A percentile compares a stretch with the other conserved stretches of the same genome.
Conservation (phyloP, 2,888 invertebrate genomes). For the Machimus atricapillus region DNA sequence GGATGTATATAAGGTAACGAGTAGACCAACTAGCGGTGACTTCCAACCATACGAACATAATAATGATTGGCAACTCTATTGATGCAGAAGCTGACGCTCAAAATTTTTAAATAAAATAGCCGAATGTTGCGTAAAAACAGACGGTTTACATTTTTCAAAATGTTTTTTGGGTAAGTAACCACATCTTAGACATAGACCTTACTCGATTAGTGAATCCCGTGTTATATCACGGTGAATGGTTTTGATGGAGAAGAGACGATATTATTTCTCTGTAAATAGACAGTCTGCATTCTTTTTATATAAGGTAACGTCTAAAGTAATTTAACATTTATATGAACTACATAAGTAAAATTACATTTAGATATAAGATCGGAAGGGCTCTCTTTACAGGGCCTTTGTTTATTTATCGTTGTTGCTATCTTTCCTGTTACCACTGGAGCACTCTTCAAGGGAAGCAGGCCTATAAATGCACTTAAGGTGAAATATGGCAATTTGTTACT, state of each 20-base stretch:
- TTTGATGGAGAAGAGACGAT: background rate
- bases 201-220: background rate
- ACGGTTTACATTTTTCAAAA: background rate
- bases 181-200: slow-evolving; percentile 3
- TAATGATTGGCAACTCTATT: slow-evolving; percentile 15
- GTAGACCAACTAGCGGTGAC: slow-evolving; percentile 20
- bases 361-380: background rate
- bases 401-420: slow-evolving; percentile 32
- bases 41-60: background rate
- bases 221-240: background rate
- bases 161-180: slow-evolving; percentile 7
- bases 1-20: slow-evolving; percentile 8
- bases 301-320: slow-evolving; percentile 3
- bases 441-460: background rate
- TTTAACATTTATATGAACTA: slow-evolving; percentile 3
- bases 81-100: background rate
- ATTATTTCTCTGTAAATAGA: slow-evolving; percentile 15
- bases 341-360: background rate
- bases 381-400: slow-evolving; percentile 6
- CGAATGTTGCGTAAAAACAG: background rate
- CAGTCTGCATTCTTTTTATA: slow-evolving; percentile 30
- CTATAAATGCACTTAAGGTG: background rate
- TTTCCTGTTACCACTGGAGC: slow-evolving; percentile 1
- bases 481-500: background rate
- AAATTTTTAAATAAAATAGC: background rate